Evolutionary conservation across 2,113 vertebrate species (phyloP).

Genomic region (Scatophagus argus): DNA sequence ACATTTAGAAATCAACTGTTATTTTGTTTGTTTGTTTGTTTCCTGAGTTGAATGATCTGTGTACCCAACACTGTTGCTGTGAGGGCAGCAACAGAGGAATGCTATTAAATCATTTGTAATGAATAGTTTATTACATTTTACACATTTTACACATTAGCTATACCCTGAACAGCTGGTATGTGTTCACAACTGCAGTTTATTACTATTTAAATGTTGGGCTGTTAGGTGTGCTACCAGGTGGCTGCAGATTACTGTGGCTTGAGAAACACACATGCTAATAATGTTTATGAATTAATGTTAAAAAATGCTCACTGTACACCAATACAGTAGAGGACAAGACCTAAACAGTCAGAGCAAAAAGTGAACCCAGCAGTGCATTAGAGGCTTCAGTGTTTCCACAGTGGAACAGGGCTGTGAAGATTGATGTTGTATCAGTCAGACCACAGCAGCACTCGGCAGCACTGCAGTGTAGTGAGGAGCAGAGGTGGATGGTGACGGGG

Average conservation of each 20-base stretch:
- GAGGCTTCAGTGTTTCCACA: conserved; percentile 50
- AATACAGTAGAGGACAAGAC: not conserved
- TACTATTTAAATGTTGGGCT: too few relatives aligned
- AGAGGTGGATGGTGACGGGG: conserved; percentile 69
- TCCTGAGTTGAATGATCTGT: too few relatives aligned
- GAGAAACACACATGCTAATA: not conserved
- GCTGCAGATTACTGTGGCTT: not conserved
- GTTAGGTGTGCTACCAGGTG: not conserved
- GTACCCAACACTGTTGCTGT: too few relatives aligned
- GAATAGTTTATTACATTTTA: too few relatives aligned
- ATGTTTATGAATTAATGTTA: not conserved
- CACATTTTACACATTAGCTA: not conserved
- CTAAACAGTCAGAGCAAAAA: not conserved
- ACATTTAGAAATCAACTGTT: too few relatives aligned
- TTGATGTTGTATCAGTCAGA: conserved; percentile 52
- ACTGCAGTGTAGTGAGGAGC: conserved; percentile 26
- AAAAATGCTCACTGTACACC: too few relatives aligned
- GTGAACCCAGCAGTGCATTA: not conserved
- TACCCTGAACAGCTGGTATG: not conserved
- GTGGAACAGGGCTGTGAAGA: conserved; percentile 55
- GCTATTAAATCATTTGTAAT: too few relatives aligned
- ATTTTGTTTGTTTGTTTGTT: too few relatives aligned
- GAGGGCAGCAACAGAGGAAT: not conserved
- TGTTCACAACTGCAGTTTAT: not conserved
- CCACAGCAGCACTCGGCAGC: conserved; percentile 60